These are phyloP conservation scores for Cotesia chilonis DNA, from an alignment of 1,140 invertebrate species.

Conservation along the genomic window DNA sequence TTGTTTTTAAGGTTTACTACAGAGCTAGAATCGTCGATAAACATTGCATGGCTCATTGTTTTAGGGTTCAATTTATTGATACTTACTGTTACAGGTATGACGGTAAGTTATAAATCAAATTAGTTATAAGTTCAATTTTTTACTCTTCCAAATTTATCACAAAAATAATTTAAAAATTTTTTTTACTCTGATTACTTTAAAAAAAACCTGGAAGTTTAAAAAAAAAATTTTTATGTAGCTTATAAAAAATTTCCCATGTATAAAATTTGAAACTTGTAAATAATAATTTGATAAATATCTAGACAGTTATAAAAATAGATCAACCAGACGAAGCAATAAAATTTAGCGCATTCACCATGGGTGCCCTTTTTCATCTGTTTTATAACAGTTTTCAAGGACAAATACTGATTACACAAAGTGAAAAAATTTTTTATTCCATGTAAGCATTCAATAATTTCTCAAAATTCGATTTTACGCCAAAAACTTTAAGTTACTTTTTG, in stretches of 20 bases:
- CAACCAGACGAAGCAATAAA: constrained; percentile 26
- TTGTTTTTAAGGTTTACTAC: not conserved
- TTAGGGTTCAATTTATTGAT: not conserved
- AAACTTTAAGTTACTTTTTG: not conserved
- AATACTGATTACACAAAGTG: constrained; percentile 36
- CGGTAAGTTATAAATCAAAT: not conserved
- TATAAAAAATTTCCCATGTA: no score
- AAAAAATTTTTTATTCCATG: constrained; percentile 30
- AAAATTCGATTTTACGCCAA: not conserved
- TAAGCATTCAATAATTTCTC: constrained; percentile 26
- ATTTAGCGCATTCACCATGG: constrained; percentile 29
- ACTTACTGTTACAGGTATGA: constrained; percentile 1
- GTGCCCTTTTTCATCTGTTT: constrained; percentile 37
- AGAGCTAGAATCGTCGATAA: not conserved
- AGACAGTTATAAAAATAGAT: constrained; percentile 32
- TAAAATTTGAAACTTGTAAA: no score
- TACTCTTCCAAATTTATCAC: not conserved
- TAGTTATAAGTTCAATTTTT: not conserved
- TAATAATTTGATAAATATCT: not conserved
- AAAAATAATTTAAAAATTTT: no score
- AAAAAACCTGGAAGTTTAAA: no score
- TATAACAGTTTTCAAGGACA: constrained; percentile 38
- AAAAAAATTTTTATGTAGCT: no score
- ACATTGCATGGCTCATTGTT: not conserved
- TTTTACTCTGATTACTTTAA: no score